Evolutionary conservation across 2,113 vertebrate species (phyloP), one percentile per base, ranked within the genome.

Genomic region (Ginglymostoma cirratum): DNA sequence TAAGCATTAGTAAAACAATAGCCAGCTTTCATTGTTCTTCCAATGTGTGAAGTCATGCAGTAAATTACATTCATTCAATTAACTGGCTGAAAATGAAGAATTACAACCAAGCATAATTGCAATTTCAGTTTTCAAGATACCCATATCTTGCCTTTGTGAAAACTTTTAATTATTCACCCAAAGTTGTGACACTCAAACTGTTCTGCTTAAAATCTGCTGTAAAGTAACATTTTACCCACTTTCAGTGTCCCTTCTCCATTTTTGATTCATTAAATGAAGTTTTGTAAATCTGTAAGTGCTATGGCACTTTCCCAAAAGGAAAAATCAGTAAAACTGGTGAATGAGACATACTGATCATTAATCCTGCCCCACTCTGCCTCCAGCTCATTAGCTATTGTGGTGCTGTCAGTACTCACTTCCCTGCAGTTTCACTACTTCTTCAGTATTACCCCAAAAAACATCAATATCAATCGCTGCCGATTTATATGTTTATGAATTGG

Each of bases 21-120:
- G 67, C 65, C 93, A 94, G 42, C 67, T 30, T 70, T 94, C 65
- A 94, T 94, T 67, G 65, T 94, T 70, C 93, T 70, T 48, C 21
- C 42, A 45, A 8, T 94, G 93, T 94, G 93, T 94, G 93, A 70
- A 94, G 17, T 27, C 93, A 94, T 69, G 93, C 93, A 70, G 38
- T 70, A 94, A 94, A 94, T 94, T 94, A 70, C 65, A 94, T 94
- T 45, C 65, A 45, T 94, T 94, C 69, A 94, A 94, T 94, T 94
- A 70, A 70, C 93, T 94, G 67, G 45, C 67, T 70, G 45, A 38
- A 94, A 66, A 94, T 94, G n/a, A 94, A 94, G 66, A 94, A 94
- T 72, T 27, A 45, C 65, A 94, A 45, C 42, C 12, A 23, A 45
- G 38, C 93, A 70, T 52, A 61, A 45, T 94, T 70, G 61, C n/a